Conservation (phyloP, 1,140 invertebrate species). For the Drosophila subpulchrella region DNA sequence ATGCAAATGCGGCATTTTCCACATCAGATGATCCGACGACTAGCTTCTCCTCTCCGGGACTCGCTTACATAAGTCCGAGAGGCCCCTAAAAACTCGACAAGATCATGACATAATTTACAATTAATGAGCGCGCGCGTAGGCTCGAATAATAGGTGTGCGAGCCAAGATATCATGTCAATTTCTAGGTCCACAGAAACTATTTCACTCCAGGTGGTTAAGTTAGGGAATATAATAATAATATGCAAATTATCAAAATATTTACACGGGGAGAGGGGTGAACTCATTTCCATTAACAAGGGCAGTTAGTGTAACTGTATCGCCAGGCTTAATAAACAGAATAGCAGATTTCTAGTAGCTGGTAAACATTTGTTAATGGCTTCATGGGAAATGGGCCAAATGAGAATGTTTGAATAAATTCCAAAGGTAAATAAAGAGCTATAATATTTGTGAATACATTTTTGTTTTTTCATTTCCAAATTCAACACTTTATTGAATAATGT, state of each 20-base stretch:
- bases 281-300: conserved; percentile 15
- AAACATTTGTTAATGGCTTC: background rate
- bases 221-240: conserved; percentile 8
- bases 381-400: background rate
- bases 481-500: background rate
- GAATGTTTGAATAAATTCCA: background rate
- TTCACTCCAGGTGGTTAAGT: too few species aligned
- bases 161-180: conserved; percentile 22
- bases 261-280: conserved; percentile 12
- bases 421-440: background rate
- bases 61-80: conserved; percentile 23
- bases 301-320: conserved; percentile 3
- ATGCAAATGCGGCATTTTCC: conserved; percentile 64
- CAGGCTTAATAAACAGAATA: background rate
- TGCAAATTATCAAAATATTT: conserved; percentile 29
- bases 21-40: conserved; percentile 33
- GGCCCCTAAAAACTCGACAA: background rate
- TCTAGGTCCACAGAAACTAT: conserved; percentile 9
- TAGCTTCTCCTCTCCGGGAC: background rate
- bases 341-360: conserved; percentile 4
- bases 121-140: conserved; percentile 34
- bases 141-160: conserved; percentile 12
- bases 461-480: background rate
- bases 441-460: too few species aligned
- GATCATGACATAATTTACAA: conserved; percentile 51